A percentile compares a stretch with the other conserved stretches of the same genome.
phyloP scores from a whole-genome alignment of 2,797 vertebrate species.

The Sebastes kiyomatsui region DNA sequence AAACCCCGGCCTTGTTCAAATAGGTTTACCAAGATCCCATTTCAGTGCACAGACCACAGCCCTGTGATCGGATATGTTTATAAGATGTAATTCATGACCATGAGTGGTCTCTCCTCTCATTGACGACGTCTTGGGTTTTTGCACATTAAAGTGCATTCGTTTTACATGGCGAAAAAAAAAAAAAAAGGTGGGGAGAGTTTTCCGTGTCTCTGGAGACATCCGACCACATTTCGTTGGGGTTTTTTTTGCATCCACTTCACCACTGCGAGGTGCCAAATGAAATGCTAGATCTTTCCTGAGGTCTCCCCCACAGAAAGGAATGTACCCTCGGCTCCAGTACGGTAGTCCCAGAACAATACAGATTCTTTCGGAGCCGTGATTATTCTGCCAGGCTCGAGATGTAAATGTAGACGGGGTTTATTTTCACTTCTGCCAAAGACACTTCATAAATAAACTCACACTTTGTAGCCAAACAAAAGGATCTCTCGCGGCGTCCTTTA shows the following conservation, averaged over 20 bases:
- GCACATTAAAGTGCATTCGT: constrained; percentile 70
- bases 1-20: constrained; percentile 49
- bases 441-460: constrained; percentile 77
- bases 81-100: constrained; percentile 63
- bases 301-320: constrained; percentile 78
- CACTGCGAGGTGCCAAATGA: constrained; percentile 66
- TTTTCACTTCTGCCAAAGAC: constrained; percentile 70
- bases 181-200: constrained; percentile 28
- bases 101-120: constrained; percentile 48
- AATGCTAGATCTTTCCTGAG: constrained; percentile 78
- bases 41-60: constrained; percentile 56
- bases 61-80: constrained; percentile 65
- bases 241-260: constrained; percentile 52
- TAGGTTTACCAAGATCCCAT: constrained; percentile 46
- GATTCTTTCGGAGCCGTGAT: constrained; percentile 70
- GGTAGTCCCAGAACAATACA: constrained; percentile 76
- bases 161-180: constrained; percentile 22
- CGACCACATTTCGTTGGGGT: constrained; percentile 62
- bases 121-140: constrained; percentile 58
- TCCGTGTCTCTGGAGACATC: constrained; percentile 53
- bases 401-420: constrained; percentile 76
- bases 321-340: constrained; percentile 70
- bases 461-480: constrained; percentile 72
- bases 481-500: constrained; percentile 22
- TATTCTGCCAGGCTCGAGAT: constrained; percentile 68